Percentiles rank a stretch among this genome's conserved stretches.
phyloP scores from a whole-genome alignment of 2,888 invertebrate genomes.

The Muscina levida region DNA sequence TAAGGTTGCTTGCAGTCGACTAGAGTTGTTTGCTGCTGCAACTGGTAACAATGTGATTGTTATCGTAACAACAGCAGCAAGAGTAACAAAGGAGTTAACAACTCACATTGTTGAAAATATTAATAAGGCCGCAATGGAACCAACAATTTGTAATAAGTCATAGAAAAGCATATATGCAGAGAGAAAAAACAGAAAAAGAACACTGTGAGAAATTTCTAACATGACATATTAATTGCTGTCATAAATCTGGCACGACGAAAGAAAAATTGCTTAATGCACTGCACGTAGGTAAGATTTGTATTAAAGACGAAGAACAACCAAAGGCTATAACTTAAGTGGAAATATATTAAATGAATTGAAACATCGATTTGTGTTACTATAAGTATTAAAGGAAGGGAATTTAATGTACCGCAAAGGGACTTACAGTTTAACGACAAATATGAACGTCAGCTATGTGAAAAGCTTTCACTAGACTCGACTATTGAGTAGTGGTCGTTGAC shows the following conservation, averaged over 20 bases:
- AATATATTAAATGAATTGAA: no score
- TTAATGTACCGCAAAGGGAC: no score
- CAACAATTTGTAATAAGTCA: conserved; percentile 1
- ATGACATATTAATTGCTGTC: neutral
- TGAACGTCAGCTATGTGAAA: no score
- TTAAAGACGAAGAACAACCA: no score
- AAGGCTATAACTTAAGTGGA: no score
- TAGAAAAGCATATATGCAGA: neutral
- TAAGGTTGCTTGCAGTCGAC: neutral
- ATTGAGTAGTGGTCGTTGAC: no score
- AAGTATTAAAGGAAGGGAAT: no score
- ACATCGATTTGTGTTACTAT: no score
- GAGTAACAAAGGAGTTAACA: neutral
- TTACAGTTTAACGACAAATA: no score
- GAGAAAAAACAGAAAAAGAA: no score
- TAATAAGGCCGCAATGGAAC: neutral
- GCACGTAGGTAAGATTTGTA: no score
- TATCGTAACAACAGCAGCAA: neutral
- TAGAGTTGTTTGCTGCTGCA: neutral
- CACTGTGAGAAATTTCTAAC: neutral
- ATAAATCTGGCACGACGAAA: neutral
- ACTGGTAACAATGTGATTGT: neutral
- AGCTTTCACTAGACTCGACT: no score
- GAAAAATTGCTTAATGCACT: neutral
- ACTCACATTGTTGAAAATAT: neutral